Conservation (phyloP, 35 echinoderm and acorn worm genomes). For the Heliocidaris erythrogramma region DNA sequence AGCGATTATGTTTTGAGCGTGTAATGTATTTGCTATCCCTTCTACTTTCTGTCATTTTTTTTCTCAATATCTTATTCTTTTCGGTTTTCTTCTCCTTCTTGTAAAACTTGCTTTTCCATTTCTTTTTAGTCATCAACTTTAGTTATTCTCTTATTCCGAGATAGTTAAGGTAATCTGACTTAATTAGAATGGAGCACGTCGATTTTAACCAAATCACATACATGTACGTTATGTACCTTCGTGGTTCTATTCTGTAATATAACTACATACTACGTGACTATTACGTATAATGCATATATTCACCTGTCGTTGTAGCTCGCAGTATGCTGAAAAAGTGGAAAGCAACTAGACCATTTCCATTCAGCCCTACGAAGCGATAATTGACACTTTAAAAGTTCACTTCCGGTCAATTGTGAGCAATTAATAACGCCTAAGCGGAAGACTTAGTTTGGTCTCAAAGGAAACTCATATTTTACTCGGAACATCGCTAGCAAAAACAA, state of each 20-base stretch:
- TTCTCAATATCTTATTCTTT: too few relatives aligned
- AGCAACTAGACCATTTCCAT: not conserved
- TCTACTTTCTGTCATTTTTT: too few relatives aligned
- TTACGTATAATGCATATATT: not conserved
- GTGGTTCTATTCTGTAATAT: too few relatives aligned
- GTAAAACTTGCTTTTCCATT: not conserved
- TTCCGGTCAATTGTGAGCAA: constrained; percentile 17
- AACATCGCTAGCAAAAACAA: not conserved
- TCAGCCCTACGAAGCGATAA: not conserved
- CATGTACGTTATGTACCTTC: not conserved
- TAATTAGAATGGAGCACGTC: not conserved
- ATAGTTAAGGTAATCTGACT: not conserved
- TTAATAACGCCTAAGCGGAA: constrained; percentile 4
- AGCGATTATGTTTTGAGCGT: too few relatives aligned
- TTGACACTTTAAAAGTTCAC: constrained; percentile 13
- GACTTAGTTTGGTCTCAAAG: constrained; percentile 18
- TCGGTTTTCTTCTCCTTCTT: not conserved
- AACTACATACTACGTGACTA: too few relatives aligned
- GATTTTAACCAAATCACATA: not conserved
- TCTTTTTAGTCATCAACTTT: not conserved
- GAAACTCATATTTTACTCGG: not conserved
- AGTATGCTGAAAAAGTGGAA: not conserved
- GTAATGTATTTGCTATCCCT: too few relatives aligned
- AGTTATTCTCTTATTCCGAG: not conserved
- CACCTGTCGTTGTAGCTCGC: not conserved